Base-by-base conservation (phyloP, 2,888 invertebrate genomes). In the Gasteruption jaculator region DNA sequence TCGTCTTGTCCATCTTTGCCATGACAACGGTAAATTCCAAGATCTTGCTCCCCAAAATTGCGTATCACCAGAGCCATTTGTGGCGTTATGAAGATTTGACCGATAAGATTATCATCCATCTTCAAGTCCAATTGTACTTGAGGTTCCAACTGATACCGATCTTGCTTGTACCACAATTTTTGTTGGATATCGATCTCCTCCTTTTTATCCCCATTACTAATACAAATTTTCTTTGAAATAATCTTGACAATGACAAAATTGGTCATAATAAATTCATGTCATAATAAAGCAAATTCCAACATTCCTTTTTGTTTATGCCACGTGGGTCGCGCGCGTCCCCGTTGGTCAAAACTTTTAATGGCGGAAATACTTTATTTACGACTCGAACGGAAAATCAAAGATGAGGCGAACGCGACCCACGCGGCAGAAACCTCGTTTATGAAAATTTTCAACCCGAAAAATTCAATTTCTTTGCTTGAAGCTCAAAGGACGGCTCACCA, bases 121-220 rank as follows among this genome's bases (percentile, higher is more conserved):
- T 65, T 74, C 4, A 76, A 46, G 21, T 64, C 50, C 1, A 78
- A 71, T 64, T 76, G 75, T 24, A 55, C 56, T 11, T 70, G 58
- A 1, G 57, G 41, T 3, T 46, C 48, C 41, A 56, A 56, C 39
- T 61, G 64, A 19, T 71, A 57, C 8, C 62, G 58, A 52, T 74
- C 68, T 49, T 73, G 68, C 56, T 68, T 71, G 50, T 72, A 76
- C 78, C 78, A 78, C 37, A 75, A 67, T 63, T 72, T 76, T 3
- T 74, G 64, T 30, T 68, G 59, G 4, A 57, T 57, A 46, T 72
- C 69, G 44, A 70, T 71, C 19, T 56, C 54, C 53, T 75, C 73
- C 16, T 68, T 54, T 27, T 49, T n/a, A n/a, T n/a, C n/a, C 37
- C 49, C 61, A 21, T 56, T 62, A 46, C 74, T 55, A n/a, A n/a